Conservation (phyloP, 1,140 invertebrate genomes). For the Phocides pigmalion region DNA sequence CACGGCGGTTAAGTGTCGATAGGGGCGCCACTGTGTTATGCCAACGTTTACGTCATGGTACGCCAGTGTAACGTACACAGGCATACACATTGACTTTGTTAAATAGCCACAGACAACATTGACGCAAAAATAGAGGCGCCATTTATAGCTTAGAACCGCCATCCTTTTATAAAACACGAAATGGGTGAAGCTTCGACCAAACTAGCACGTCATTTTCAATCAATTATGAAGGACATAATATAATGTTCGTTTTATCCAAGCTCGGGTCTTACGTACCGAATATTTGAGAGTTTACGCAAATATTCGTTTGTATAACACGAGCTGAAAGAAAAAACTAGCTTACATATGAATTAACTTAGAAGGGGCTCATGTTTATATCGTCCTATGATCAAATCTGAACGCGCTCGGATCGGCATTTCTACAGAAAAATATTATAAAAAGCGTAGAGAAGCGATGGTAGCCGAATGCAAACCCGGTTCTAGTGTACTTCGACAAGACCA, state of each 20-base stretch:
- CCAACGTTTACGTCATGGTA: background rate
- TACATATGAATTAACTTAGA: background rate
- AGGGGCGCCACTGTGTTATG: background rate
- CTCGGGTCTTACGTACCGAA: background rate
- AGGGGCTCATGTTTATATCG: background rate
- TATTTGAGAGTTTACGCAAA: background rate
- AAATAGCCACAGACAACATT: too few species aligned
- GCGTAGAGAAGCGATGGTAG: background rate
- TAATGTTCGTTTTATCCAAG: background rate
- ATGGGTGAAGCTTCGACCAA: background rate
- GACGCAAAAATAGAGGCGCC: background rate
- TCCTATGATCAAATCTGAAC: background rate
- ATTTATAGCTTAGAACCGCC: background rate
- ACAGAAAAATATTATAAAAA: background rate
- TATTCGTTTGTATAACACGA: background rate
- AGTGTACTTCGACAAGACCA: constrained; percentile 17
- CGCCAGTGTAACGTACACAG: too few species aligned
- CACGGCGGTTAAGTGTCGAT: background rate
- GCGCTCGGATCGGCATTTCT: background rate
- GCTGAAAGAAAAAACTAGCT: background rate
- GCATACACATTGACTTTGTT: too few species aligned
- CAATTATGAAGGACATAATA: background rate
- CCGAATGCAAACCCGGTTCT: constrained; percentile 17
- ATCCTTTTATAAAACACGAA: background rate
- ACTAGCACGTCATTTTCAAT: background rate